Conservation (phyloP, 1,140 invertebrate species). For the Oncopeltus fasciatus region DNA sequence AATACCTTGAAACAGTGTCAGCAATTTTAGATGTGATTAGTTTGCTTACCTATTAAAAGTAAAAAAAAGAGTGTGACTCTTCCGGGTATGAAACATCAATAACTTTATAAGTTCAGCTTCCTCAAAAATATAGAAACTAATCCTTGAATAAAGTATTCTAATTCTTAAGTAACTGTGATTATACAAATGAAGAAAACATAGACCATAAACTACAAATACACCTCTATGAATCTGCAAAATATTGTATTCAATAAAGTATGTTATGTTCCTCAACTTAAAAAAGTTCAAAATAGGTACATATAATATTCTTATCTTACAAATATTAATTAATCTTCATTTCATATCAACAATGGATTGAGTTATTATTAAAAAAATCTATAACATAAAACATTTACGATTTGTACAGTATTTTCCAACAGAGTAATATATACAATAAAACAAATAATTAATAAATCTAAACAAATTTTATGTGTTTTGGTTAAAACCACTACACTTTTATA, state of each 20-base stretch:
- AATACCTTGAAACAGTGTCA: no score
- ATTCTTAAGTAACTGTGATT: background rate
- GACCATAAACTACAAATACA: conserved; percentile 10
- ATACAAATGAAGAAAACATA: background rate
- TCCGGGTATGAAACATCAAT: no score
- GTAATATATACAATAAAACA: background rate
- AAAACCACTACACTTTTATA: background rate
- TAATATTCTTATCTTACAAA: background rate
- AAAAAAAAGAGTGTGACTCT: no score
- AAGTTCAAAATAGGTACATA: background rate
- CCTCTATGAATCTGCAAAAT: background rate
- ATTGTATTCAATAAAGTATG: background rate
- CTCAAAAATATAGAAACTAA: conserved; percentile 14
- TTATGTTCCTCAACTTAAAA: background rate
- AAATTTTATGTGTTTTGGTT: background rate
- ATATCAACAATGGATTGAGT: background rate
- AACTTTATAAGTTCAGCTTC: conserved; percentile 15
- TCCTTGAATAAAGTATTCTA: no score
- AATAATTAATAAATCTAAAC: background rate
- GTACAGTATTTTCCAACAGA: background rate
- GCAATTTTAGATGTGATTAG: no score
- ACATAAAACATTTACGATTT: background rate
- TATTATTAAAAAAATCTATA: background rate
- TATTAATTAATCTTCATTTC: background rate
- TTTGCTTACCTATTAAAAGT: no score